Evolutionary conservation across 2,797 vertebrate species (phyloP), one percentile per base, ranked within the genome.

Genomic region (Nothura maculosa): DNA sequence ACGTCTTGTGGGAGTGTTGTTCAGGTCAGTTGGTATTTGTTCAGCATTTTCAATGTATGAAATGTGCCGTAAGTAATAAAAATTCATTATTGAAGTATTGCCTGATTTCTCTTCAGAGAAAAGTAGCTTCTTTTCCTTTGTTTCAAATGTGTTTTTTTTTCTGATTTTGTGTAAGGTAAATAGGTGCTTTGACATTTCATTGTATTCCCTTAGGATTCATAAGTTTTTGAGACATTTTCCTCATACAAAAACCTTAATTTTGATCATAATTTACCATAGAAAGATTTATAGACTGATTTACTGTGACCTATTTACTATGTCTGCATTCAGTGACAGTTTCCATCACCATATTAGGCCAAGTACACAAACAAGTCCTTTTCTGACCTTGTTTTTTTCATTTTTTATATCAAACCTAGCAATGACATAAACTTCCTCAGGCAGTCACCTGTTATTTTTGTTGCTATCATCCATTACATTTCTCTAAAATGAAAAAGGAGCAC

Each of bases 191-290:
- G 85, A 48, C 7, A 64, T 81, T 83, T 96, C 82, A 73, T 95
- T 96, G n/a, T 94, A 93, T 96, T 96, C 94, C 68, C 79, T 80
- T 90, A 87, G 55, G 72, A 92, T 90, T 94, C 69, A 22, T 76
- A 93, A 60, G 28, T 63, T 97, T 96, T 81, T 84, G 85, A 92
- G 70, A 83, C 32, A 75, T 97, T 92, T 96, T 94, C 84, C 92
- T 97, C 77, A 50, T 90, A 89, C 72, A 77, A 96, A 89, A 92
- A 92, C 88, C 87, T 81, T 84, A 92, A 94, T 77, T 91, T 89
- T 90, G 92, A 60, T 61, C 81, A 86, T 60, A 88, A 67, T 93
- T 96, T 93, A 58, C 89, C 76, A 43, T 85, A 62, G 95, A 97
- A 96, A 96, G 81, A 85, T 85, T 94, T 93, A 92, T 0, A 95